A percentile compares a stretch with the other conserved stretches of the same genome.
These are phyloP conservation scores for Pseudococcus jackbeardsleyi DNA, from an alignment of 2,888 invertebrate genomes.

Conservation along the genomic window DNA sequence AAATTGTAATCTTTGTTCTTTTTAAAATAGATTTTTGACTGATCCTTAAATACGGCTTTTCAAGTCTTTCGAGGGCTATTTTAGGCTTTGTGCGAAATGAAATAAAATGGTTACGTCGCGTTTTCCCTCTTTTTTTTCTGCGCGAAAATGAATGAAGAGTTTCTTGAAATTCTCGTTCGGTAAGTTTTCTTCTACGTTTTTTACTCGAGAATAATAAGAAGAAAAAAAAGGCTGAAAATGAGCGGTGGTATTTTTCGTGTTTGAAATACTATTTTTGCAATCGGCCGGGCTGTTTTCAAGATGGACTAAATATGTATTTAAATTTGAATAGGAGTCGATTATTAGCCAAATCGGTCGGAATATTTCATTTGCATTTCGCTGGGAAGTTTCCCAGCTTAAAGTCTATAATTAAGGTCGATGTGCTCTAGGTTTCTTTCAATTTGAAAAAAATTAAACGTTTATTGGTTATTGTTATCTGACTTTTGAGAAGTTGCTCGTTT, in stretches of 20 bases:
- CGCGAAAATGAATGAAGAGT: background rate
- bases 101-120: slow-evolving; percentile 45
- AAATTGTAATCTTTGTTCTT: slow-evolving; percentile 35
- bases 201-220: background rate
- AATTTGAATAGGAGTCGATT: background rate
- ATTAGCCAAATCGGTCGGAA: background rate
- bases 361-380: slow-evolving; percentile 20
- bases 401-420: background rate
- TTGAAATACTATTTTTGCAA: slow-evolving; percentile 20
- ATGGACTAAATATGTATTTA: slow-evolving; percentile 24
- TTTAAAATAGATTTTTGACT: slow-evolving; percentile 42
- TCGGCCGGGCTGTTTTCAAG: background rate
- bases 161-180: slow-evolving; percentile 16
- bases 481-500: background rate
- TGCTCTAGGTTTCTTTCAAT: background rate
- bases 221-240: slow-evolving; percentile 17
- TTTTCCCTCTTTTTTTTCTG: slow-evolving; percentile 21
- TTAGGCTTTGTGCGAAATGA: slow-evolving; percentile 21
- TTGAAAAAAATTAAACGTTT: slow-evolving; percentile 16
- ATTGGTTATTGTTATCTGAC: background rate
- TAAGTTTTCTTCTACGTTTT: slow-evolving; percentile 35
- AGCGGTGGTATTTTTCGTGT: slow-evolving; percentile 1
- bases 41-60: slow-evolving; percentile 43
- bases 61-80: slow-evolving; percentile 29
- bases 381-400: background rate